phyloP scores from a whole-genome alignment of 2,888 invertebrate genomes.

The Amaurobius ferox region DNA sequence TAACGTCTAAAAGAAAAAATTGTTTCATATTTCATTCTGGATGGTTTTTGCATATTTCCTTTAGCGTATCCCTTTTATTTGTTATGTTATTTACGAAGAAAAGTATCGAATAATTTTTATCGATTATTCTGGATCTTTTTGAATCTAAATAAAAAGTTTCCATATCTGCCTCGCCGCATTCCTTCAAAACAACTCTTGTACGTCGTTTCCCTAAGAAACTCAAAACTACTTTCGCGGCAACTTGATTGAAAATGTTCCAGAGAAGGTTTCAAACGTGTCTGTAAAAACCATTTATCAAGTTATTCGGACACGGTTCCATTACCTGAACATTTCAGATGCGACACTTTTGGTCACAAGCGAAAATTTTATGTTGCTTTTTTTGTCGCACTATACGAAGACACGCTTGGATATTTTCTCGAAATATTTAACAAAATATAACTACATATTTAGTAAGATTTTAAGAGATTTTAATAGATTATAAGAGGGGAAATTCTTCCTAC shows the following conservation, averaged over 20 bases:
- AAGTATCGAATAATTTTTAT: too few relatives aligned
- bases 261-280: constrained; percentile 26
- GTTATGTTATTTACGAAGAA: too few relatives aligned
- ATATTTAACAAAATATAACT: too few relatives aligned
- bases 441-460: too few relatives aligned
- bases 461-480: too few relatives aligned
- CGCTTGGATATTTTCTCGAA: too few relatives aligned
- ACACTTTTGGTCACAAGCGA: background rate
- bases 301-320: constrained; percentile 29
- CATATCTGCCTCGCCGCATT: background rate
- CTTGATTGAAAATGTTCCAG: background rate
- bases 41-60: too few relatives aligned
- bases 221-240: constrained; percentile 22
- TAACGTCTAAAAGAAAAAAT: too few relatives aligned
- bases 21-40: too few relatives aligned
- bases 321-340: constrained; percentile 29
- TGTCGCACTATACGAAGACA: background rate
- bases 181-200: background rate
- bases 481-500: background rate
- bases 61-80: too few relatives aligned
- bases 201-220: constrained; percentile 3
- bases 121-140: background rate
- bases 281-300: constrained; percentile 47
- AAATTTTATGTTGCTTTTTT: background rate
- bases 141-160: background rate